Percentiles rank a stretch among this genome's conserved stretches.
Evolutionary conservation across 2,113 vertebrate species (phyloP).

Genomic region (Cyanistes caeruleus): DNA sequence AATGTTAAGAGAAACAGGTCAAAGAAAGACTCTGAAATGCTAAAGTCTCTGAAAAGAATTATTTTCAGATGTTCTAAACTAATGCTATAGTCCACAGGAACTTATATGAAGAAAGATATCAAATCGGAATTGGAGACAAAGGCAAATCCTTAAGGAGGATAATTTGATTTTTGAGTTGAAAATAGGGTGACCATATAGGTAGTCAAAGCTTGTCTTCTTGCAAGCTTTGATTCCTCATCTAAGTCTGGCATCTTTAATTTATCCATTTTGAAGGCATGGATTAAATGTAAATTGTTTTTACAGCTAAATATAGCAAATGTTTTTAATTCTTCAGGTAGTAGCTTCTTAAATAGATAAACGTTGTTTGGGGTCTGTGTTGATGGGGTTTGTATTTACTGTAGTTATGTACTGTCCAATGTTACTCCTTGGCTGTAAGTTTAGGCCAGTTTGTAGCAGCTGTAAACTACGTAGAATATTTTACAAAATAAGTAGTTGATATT

Average conservation of each 20-base stretch:
- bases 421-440: background rate
- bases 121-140: constrained; percentile 13
- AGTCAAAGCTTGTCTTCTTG: background rate
- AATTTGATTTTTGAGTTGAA: constrained; percentile 14
- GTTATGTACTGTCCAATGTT: background rate
- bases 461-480: background rate
- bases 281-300: background rate
- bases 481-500: background rate
- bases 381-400: background rate
- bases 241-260: background rate
- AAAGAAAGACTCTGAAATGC: background rate
- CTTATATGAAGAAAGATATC: background rate
- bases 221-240: background rate
- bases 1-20: background rate
- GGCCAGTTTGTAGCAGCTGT: background rate
- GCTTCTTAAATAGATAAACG: background rate
- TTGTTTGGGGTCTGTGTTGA: too few species aligned
- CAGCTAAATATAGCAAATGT: background rate
- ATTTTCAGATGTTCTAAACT: background rate
- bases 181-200: background rate
- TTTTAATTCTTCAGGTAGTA: background rate
- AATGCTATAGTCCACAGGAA: background rate
- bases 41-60: background rate
- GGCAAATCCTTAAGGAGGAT: constrained; percentile 25
- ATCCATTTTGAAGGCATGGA: background rate